phyloP scores from a whole-genome alignment of 2,888 invertebrate species.

The Sylvicola fuscatus region DNA sequence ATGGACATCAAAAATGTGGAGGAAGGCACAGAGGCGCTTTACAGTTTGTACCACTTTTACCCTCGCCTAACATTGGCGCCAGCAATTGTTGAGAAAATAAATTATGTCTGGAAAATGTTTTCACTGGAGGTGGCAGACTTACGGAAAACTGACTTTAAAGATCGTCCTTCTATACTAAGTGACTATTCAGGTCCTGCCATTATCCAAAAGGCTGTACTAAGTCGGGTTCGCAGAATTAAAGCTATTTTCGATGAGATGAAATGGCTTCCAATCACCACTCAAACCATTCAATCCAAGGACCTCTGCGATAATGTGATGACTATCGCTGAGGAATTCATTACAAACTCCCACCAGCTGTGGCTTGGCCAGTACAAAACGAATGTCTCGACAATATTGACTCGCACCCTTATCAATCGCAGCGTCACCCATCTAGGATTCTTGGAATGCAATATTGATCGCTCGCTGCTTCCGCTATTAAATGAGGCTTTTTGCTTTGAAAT shows the following conservation, averaged over 20 bases:
- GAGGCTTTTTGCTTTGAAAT: conserved; percentile 58
- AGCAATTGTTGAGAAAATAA: conserved; percentile 46
- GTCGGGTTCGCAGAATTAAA: conserved; percentile 35
- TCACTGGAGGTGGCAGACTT: conserved; percentile 45
- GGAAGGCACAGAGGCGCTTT: conserved; percentile 58
- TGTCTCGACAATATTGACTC: conserved; percentile 31
- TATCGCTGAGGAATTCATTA: too few relatives aligned
- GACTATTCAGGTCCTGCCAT: conserved; percentile 51
- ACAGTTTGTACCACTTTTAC: conserved; percentile 56
- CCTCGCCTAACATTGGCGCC: conserved; percentile 48
- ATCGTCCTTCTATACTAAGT: conserved; percentile 44
- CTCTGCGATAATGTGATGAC: too few relatives aligned
- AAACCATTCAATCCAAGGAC: too few relatives aligned
- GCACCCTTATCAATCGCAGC: conserved; percentile 52
- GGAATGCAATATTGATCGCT: conserved; percentile 58
- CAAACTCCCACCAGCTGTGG: too few relatives aligned
- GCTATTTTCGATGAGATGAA: conserved; percentile 48
- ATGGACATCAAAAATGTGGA: conserved; percentile 59
- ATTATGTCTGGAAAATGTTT: conserved; percentile 54
- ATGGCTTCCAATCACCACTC: conserved; percentile 39
- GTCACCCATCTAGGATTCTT: conserved; percentile 38
- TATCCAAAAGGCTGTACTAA: conserved; percentile 43
- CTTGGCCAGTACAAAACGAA: too few relatives aligned
- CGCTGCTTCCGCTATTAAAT: conserved; percentile 41
- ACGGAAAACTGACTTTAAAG: conserved; percentile 17